A percentile compares a stretch with the other conserved stretches of the same genome.
These are phyloP conservation scores for Arctopsyche grandis DNA, from an alignment of 1,140 invertebrate species.

Conservation along the genomic window DNA sequence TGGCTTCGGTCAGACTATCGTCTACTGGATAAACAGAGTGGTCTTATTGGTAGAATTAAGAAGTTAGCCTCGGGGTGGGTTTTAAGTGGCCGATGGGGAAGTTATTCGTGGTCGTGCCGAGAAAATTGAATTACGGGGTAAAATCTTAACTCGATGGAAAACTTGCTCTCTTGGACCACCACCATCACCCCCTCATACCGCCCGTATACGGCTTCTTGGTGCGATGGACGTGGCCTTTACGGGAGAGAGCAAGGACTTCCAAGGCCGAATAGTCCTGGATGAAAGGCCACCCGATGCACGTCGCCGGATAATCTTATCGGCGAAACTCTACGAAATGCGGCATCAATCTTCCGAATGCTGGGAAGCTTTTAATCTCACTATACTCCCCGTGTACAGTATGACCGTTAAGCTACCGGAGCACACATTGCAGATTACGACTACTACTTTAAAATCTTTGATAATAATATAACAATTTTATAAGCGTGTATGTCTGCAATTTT, in stretches of 20 bases:
- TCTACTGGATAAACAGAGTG: background rate
- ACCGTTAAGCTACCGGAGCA: no score
- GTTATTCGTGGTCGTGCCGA: conserved; percentile 1
- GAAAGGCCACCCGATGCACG: background rate
- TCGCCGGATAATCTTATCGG: background rate
- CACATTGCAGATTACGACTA: no score
- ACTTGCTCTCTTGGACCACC: background rate
- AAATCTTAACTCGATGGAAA: conserved; percentile 17
- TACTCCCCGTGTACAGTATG: background rate
- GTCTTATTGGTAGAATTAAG: conserved; percentile 26
- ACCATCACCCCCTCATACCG: background rate
- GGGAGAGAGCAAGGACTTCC: background rate
- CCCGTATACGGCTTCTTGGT: background rate
- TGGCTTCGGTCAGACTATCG: no score
- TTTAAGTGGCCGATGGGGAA: conserved; percentile 11
- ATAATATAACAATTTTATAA: no score
- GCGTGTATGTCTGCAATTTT: no score
- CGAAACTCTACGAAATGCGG: background rate
- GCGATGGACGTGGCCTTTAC: background rate
- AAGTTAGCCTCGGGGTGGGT: background rate
- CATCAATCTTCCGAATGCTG: conserved; percentile 13
- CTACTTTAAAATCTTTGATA: no score
- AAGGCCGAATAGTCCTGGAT: background rate
- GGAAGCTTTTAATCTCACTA: background rate
- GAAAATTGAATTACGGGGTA: conserved; percentile 13